Conservation (phyloP, 2,113 vertebrate genomes). For the Trachemys scripta region DNA sequence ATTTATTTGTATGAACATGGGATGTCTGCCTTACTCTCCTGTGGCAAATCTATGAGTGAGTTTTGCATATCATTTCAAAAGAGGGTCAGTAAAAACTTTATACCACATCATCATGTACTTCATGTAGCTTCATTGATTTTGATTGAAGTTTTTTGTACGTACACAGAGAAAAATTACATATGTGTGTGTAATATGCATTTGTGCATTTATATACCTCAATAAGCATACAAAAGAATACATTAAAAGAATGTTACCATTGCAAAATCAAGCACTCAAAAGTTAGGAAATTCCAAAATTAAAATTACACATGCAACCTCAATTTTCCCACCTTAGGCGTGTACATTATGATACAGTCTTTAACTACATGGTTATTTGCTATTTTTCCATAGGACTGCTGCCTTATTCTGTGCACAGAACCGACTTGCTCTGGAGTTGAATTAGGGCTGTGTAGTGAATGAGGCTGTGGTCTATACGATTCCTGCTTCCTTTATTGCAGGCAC, state of each 20-base stretch:
- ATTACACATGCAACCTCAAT: background rate
- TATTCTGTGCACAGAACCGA: background rate
- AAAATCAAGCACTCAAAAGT: background rate
- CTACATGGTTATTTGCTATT: background rate
- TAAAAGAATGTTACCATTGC: background rate
- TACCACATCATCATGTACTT: background rate
- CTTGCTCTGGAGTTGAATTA: background rate
- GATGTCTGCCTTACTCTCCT: background rate
- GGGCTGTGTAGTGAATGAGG: background rate
- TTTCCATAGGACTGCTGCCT: background rate
- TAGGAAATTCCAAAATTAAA: background rate
- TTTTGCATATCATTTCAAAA: background rate
- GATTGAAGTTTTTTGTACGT: background rate
- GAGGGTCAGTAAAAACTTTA: background rate
- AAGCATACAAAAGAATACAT: background rate
- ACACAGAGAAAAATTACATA: background rate
- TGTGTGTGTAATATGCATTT: background rate
- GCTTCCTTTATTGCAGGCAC: background rate
- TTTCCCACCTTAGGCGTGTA: background rate
- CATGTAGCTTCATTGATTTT: background rate
- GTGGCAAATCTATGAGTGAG: background rate
- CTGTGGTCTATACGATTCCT: background rate
- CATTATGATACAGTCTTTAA: background rate
- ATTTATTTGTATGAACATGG: background rate
- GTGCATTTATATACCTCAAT: background rate